phyloP scores from a whole-genome alignment of 2,113 vertebrate genomes.

The Syngnathus typhle region DNA sequence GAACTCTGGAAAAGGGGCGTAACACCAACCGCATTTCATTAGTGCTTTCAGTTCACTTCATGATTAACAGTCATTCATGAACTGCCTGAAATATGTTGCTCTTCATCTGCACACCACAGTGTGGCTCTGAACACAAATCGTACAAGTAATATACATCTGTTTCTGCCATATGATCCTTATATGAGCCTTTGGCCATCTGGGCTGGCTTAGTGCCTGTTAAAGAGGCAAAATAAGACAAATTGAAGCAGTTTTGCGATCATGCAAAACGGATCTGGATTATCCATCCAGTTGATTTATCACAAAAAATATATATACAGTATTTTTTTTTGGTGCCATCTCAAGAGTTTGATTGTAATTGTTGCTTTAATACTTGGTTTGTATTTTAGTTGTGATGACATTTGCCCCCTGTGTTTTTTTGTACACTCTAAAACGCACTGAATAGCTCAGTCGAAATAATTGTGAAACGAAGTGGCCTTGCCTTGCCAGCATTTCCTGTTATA shows the following conservation, averaged over 20 bases:
- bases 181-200: neutral
- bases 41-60: neutral
- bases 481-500: constrained; percentile 40
- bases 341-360: neutral
- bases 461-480: neutral
- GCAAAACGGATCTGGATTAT: neutral
- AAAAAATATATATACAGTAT: neutral
- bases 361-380: neutral
- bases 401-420: neutral
- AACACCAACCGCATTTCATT: neutral
- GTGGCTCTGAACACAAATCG: neutral
- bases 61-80: neutral
- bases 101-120: neutral
- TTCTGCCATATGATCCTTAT: neutral
- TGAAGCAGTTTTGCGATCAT: neutral
- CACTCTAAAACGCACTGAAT: neutral
- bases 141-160: neutral
- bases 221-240: neutral
- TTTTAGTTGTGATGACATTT: neutral
- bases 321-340: neutral
- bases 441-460: constrained; percentile 1
- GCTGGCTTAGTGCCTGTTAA: neutral
- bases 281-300: neutral
- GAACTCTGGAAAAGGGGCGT: too few relatives aligned
- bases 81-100: neutral